A percentile compares a stretch with the other conserved stretches of the same genome.
These are phyloP conservation scores for Chlorops oryzae DNA, from an alignment of 1,140 invertebrate genomes.

Conservation along the genomic window DNA sequence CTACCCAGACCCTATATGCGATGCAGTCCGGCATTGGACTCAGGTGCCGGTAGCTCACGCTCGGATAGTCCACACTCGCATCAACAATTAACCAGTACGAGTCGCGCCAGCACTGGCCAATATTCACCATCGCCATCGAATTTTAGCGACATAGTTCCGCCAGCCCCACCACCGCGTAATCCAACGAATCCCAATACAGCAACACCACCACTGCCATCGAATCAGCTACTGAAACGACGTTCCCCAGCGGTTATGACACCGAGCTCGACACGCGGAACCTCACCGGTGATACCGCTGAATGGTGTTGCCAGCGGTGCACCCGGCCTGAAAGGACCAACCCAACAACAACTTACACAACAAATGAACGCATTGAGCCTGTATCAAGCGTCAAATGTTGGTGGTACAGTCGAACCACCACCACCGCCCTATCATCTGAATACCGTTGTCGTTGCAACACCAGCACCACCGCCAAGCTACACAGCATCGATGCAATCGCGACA, in stretches of 20 bases:
- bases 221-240: slow-evolving; percentile 79
- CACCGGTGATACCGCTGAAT: slow-evolving; percentile 59
- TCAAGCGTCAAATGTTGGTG: slow-evolving; percentile 56
- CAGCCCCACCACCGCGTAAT: slow-evolving; percentile 59
- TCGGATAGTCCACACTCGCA: slow-evolving; percentile 78
- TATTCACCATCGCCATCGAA: slow-evolving; percentile 62
- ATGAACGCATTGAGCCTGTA: slow-evolving; percentile 80
- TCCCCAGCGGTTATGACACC: slow-evolving; percentile 59
- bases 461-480: slow-evolving; percentile 65
- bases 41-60: slow-evolving; percentile 77
- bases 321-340: slow-evolving; percentile 62
- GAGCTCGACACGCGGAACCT: slow-evolving; percentile 64
- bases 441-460: slow-evolving; percentile 58
- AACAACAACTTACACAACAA: slow-evolving; percentile 79
- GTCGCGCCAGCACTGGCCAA: slow-evolving; percentile 51
- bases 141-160: slow-evolving; percentile 61
- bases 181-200: slow-evolving; percentile 59
- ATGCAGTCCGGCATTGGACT: slow-evolving; percentile 79
- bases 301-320: slow-evolving; percentile 41
- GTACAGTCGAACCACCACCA: slow-evolving; percentile 53
- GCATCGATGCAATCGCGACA: slow-evolving; percentile 79
- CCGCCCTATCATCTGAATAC: slow-evolving; percentile 57
- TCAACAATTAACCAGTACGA: slow-evolving; percentile 44
- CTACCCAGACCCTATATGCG: slow-evolving; percentile 56
- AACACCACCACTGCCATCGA: slow-evolving; percentile 68